These are phyloP conservation scores for Erebia ligea DNA, from an alignment of 2,888 invertebrate species.

Conservation along the genomic window DNA sequence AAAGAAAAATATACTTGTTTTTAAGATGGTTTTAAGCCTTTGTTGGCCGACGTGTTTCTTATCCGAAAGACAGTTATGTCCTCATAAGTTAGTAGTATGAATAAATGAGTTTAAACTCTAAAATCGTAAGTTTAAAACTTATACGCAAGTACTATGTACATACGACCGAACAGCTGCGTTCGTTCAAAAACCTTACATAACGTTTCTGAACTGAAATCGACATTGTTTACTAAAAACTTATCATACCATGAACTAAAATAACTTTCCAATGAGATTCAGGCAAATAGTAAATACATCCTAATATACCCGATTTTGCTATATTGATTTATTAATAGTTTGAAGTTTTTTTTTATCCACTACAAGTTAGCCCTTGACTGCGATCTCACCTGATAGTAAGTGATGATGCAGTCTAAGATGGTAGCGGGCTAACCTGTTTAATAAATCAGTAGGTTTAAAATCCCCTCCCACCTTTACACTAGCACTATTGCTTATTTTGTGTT, in stretches of 20 bases:
- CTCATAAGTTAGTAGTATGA: not conserved
- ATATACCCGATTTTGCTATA: no score
- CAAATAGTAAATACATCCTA: no score
- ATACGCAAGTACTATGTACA: not conserved
- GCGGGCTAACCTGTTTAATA: no score
- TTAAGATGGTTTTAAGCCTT: constrained; percentile 36
- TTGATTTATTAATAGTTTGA: no score
- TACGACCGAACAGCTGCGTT: constrained; percentile 13
- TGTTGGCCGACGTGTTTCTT: constrained; percentile 11
- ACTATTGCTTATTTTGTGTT: not conserved
- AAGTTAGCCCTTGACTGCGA: no score
- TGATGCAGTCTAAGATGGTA: no score
- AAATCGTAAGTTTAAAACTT: not conserved
- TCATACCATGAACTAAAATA: not conserved
- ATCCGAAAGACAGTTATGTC: not conserved
- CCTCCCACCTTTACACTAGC: no score
- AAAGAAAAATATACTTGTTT: constrained; percentile 45
- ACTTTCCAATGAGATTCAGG: not conserved
- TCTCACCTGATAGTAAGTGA: no score
- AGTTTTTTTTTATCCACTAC: no score
- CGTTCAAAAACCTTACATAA: constrained; percentile 27
- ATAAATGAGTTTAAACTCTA: not conserved
- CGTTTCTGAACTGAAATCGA: constrained; percentile 1
- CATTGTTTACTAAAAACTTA: not conserved
- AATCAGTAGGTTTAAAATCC: no score